Base-by-base conservation (phyloP, 2,797 vertebrate species). In the Manis javanica region DNA sequence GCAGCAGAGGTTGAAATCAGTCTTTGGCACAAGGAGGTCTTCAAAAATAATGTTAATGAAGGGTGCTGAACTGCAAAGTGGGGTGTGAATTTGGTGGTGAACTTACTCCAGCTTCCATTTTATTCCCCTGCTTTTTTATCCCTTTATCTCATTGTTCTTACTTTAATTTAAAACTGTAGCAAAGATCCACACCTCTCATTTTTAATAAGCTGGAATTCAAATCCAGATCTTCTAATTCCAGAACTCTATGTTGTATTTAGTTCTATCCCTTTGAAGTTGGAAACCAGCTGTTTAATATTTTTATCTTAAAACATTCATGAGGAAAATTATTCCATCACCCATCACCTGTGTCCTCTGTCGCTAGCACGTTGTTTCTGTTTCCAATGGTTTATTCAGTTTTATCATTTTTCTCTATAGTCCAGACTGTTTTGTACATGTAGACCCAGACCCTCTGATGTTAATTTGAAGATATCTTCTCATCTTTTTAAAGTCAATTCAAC, bases 141-240 rank as follows among this genome's bases (percentile, higher is more conserved):
- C 29, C n/a, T 96, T 81, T 42, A 69, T 87, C 34, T 83, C 49
- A 39, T 61, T 95, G 94, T 86, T 63, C 61, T 34, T 72, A 37
- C 68, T 84, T 91, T 69, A 72, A 86, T 66, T 81, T 78, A 87
- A 87, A 72, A 63, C 0, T 42, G 15, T 66, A 87, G 39, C 63
- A 87, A 78, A 72, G 63, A 87, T 77, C 39, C 23, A n/a, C 31
- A 66, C 26, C 34, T 91, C 84, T 89, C 75, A 61, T 63, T 89
- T 89, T 68, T 85, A 87, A 49, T 85, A 51, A 91, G 49, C 42
- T 82, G n/a, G 31, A 89, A 90, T 83, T 94, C 75, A 90, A 91
- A 93, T 92, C 46, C 34, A 87, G 21, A 64, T 69, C 37, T 87
- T 83, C n/a, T 61, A 31, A 74, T 69, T 74, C 29, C 49, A 49